phyloP scores from a whole-genome alignment of 2,888 invertebrate species.

The Sinotaia quadrata region DNA sequence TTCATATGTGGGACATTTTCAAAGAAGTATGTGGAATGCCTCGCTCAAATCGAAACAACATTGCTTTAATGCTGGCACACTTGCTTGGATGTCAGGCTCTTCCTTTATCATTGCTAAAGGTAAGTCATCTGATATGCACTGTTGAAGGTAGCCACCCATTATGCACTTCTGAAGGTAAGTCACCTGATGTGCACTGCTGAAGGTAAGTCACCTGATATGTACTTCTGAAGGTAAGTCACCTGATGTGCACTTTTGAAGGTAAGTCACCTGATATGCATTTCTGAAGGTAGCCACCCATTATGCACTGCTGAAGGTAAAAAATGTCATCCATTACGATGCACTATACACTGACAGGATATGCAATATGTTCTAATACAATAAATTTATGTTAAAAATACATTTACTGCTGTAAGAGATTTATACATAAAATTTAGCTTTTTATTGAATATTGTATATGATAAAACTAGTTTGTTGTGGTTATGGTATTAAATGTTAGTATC shows the following conservation, averaged over 20 bases:
- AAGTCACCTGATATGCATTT: neutral
- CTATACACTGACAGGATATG: no score
- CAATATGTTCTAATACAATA: no score
- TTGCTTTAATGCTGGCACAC: conserved; percentile 85
- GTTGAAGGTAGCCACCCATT: conserved; percentile 75
- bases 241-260: neutral
- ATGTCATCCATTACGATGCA: no score
- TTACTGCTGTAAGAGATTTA: no score
- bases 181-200: neutral
- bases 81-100: conserved; percentile 85
- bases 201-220: neutral
- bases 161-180: neutral
- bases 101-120: conserved; percentile 87
- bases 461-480: no score
- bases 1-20: conserved; percentile 91
- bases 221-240: neutral
- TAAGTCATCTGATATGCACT: no score
- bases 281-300: neutral
- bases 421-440: no score
- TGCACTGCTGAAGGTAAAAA: neutral
- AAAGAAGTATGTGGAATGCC: conserved; percentile 82
- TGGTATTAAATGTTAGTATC: no score
- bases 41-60: conserved; percentile 79
- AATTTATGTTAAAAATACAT: no score
- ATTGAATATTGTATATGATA: no score